Evolutionary conservation across 30 jellyfish, hydroid and myxozoan species (phyloP).

Genomic region (Pelagia noctiluca): DNA sequence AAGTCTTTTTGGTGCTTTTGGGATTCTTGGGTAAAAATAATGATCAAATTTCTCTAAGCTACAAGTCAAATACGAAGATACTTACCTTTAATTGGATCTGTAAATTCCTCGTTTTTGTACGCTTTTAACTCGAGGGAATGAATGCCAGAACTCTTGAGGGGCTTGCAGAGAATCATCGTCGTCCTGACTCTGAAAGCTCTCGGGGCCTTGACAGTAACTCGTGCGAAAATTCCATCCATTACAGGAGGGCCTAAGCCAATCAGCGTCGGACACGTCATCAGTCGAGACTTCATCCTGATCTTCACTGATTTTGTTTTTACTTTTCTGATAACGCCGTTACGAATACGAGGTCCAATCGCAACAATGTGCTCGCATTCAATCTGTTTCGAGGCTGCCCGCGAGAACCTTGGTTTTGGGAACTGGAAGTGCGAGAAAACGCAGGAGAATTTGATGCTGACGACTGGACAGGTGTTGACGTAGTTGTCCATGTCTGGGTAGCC

Average conservation of each 20-base stretch:
- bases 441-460: slow-evolving; percentile 62
- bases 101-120: slow-evolving; percentile 58
- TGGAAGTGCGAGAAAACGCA: slow-evolving; percentile 53
- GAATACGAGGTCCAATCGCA: slow-evolving; percentile 66
- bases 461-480: slow-evolving; percentile 65
- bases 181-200: slow-evolving; percentile 50
- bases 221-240: slow-evolving; percentile 56
- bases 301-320: slow-evolving; percentile 47
- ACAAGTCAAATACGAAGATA: background rate
- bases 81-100: slow-evolving; percentile 55
- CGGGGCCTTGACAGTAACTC: slow-evolving; percentile 37
- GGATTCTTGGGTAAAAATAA: too few species aligned
- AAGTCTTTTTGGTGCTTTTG: too few species aligned
- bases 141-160: slow-evolving; percentile 40
- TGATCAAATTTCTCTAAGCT: too few species aligned
- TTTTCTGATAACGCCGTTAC: slow-evolving; percentile 47
- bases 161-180: slow-evolving; percentile 54
- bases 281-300: slow-evolving; percentile 60
- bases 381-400: slow-evolving; percentile 51
- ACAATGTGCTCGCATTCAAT: slow-evolving; percentile 73
- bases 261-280: slow-evolving; percentile 69
- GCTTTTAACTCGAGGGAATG: slow-evolving; percentile 58
- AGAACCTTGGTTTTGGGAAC: slow-evolving; percentile 47
- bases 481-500: slow-evolving; percentile 57
- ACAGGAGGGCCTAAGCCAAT: slow-evolving; percentile 80